Conservation (phyloP, 2,113 vertebrate species). For the Tapirus terrestris region DNA sequence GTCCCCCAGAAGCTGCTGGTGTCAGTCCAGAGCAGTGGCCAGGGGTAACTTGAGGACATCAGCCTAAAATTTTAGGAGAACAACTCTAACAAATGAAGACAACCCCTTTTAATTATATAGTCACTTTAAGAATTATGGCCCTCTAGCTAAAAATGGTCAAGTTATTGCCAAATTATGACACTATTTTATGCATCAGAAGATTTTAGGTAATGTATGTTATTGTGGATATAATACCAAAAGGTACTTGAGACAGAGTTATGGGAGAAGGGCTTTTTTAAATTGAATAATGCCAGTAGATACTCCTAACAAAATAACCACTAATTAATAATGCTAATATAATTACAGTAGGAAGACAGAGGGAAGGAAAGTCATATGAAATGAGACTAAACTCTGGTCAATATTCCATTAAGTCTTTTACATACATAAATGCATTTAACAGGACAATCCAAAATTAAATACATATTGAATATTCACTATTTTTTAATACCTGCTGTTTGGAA, state of each 20-base stretch:
- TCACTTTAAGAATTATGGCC: background rate
- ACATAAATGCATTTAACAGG: background rate
- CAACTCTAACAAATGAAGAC: background rate
- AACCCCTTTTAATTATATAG: background rate
- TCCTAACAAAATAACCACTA: background rate
- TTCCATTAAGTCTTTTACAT: background rate
- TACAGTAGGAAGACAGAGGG: background rate
- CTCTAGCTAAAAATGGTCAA: background rate
- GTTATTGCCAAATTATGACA: background rate
- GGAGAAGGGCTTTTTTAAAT: background rate
- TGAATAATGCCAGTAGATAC: background rate
- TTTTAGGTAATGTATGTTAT: background rate
- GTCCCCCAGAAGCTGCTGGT: background rate
- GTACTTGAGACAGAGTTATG: background rate
- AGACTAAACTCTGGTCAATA: background rate
- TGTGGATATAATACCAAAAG: background rate
- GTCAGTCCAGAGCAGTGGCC: background rate
- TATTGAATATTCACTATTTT: background rate
- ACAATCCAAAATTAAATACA: background rate
- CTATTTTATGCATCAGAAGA: background rate
- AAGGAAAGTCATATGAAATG: background rate
- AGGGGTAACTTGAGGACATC: fast-evolving
- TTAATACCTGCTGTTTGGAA: background rate
- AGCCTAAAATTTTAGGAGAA: background rate
- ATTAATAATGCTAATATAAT: background rate